Conservation (phyloP, 2,113 vertebrate genomes). For the Passer montanus region DNA sequence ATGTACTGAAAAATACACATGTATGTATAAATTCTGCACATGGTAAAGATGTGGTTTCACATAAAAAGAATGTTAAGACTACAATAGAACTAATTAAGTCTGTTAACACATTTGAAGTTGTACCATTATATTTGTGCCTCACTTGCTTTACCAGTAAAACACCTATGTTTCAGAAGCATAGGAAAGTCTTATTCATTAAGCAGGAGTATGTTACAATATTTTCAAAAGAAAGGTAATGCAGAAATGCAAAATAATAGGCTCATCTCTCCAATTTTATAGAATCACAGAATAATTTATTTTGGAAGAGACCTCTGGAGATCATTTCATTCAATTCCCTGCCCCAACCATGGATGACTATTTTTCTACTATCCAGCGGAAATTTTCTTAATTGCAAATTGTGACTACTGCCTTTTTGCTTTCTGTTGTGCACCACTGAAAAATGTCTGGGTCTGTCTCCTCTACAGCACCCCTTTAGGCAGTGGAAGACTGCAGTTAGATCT, state of each 20-base stretch:
- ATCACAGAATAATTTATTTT: background rate
- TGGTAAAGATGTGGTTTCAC: background rate
- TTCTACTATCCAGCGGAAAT: background rate
- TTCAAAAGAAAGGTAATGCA: background rate
- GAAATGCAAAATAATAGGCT: background rate
- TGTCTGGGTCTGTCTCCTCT: background rate
- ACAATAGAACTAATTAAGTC: background rate
- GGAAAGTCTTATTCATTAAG: background rate
- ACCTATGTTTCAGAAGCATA: background rate
- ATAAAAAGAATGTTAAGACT: background rate
- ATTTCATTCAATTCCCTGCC: background rate
- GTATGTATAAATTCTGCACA: background rate
- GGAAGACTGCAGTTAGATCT: background rate
- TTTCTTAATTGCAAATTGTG: background rate
- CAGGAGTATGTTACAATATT: background rate
- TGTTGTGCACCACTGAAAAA: background rate
- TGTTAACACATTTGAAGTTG: background rate
- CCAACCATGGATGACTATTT: background rate
- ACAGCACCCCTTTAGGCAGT: background rate
- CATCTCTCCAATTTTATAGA: background rate
- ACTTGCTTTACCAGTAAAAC: background rate
- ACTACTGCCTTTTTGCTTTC: background rate
- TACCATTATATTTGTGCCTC: background rate
- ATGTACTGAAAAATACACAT: background rate
- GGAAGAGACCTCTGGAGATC: background rate